Conservation (phyloP, 2,113 vertebrate species). For the Python bivittatus region DNA sequence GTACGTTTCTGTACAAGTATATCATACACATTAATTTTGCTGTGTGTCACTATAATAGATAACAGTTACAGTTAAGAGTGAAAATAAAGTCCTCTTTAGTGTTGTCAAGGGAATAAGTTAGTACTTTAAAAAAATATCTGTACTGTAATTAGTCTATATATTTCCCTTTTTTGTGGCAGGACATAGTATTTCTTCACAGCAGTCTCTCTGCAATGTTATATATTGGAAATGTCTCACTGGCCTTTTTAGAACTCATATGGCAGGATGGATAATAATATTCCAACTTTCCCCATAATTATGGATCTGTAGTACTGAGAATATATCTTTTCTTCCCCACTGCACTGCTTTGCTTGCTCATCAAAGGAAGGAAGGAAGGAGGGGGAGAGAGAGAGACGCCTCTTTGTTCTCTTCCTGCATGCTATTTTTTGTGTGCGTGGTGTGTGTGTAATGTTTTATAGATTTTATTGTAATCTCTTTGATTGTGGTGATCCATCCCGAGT, state of each 20-base stretch:
- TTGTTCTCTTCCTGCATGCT: not conserved
- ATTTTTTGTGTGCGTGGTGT: not conserved
- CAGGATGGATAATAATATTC: not conserved
- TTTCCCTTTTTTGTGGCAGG: not conserved
- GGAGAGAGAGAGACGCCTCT: not conserved
- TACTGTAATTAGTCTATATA: not conserved
- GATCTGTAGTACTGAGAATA: not conserved
- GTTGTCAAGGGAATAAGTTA: not conserved
- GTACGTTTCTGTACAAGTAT: not conserved
- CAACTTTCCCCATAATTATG: not conserved
- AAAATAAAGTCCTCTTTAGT: not conserved
- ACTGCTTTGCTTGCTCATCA: not conserved
- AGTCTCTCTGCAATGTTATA: not conserved
- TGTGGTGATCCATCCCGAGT: not conserved
- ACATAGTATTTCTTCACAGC: not conserved
- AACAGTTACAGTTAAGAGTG: not conserved
- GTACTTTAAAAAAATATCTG: not conserved
- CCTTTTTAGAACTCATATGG: not conserved
- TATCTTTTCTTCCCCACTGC: not conserved
- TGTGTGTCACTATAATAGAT: not conserved
- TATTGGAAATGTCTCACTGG: not conserved
- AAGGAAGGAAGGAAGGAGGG: not conserved
- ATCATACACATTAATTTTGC: not conserved
- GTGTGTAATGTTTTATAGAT: not conserved
- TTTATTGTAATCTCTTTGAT: not conserved